These are phyloP conservation scores for Hemitrygon akajei DNA, from an alignment of 2,797 vertebrate species.

Conservation along the genomic window DNA sequence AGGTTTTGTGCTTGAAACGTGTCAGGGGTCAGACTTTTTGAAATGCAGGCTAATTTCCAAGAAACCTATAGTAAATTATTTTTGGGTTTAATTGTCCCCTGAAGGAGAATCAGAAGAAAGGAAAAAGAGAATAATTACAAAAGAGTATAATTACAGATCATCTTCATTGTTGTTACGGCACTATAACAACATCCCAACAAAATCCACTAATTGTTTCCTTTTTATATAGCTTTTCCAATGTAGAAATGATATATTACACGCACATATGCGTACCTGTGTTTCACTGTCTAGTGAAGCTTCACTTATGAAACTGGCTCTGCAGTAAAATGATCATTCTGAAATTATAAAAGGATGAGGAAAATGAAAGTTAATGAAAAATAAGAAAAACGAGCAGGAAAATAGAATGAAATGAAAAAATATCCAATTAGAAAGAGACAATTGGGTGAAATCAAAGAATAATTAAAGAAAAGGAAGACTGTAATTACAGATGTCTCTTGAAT, in stretches of 20 bases:
- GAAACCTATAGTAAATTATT: not conserved
- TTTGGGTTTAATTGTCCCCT: not conserved
- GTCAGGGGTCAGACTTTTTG: not conserved
- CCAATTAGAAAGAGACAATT: not conserved
- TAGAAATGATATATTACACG: not conserved
- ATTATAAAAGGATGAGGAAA: not conserved
- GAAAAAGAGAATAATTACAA: not conserved
- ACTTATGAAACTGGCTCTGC: not conserved
- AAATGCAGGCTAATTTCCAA: conserved; percentile 12
- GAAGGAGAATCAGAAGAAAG: not conserved
- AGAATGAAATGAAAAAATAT: not conserved
- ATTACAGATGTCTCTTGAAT: not conserved
- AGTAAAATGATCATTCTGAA: not conserved
- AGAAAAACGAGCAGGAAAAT: not conserved
- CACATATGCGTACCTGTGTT: not conserved
- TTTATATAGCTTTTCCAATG: not conserved
- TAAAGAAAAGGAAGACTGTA: not conserved
- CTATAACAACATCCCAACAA: not conserved
- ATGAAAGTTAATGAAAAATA: not conserved
- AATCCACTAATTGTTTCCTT: not conserved
- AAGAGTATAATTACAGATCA: not conserved
- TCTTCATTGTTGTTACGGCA: not conserved
- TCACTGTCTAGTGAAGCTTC: not conserved
- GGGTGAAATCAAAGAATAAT: not conserved
- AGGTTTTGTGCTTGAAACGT: not conserved